Evolutionary conservation across 1,140 invertebrate genomes (phyloP).

Genomic region (Elymnias hypermnestra): DNA sequence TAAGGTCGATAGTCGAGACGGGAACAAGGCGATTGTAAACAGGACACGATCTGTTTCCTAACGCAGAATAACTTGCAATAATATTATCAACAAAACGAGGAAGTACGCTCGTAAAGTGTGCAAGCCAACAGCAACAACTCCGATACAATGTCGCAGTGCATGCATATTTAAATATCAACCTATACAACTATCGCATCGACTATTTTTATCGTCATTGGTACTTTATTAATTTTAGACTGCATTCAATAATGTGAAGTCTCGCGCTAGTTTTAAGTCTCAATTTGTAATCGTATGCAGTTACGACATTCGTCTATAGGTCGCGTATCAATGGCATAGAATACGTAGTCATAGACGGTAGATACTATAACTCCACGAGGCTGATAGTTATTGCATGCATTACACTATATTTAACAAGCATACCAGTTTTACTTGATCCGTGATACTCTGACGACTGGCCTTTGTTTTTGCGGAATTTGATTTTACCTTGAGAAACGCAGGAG

Average conservation of each 20-base stretch:
- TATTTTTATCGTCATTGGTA: slow-evolving; percentile 31
- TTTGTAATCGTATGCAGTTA: background rate
- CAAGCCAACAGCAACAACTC: slow-evolving; percentile 32
- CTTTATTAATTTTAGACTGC: slow-evolving; percentile 8
- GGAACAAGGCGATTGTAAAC: background rate
- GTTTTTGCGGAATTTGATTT: background rate
- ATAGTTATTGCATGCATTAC: slow-evolving; percentile 1
- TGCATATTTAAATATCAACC: slow-evolving; percentile 46
- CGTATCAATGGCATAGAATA: slow-evolving; percentile 24
- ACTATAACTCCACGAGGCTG: slow-evolving; percentile 5
- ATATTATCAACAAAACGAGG: slow-evolving; percentile 47
- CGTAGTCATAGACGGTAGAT: slow-evolving; percentile 22
- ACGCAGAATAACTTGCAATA: slow-evolving; percentile 2
- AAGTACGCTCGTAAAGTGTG: slow-evolving; percentile 34
- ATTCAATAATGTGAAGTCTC: background rate
- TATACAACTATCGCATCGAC: slow-evolving; percentile 33
- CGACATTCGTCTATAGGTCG: slow-evolving; percentile 9
- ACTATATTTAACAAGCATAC: background rate
- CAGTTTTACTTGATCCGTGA: slow-evolving; percentile 17
- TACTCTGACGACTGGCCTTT: background rate
- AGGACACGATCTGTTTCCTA: slow-evolving; percentile 6
- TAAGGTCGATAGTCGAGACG: background rate
- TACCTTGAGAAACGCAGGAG: background rate
- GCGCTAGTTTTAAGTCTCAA: background rate
- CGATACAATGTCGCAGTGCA: slow-evolving; percentile 40